Evolutionary conservation across 2,797 vertebrate genomes (phyloP), one percentile per base, ranked within the genome.

Genomic region (Tympanoctomys barrerae): DNA sequence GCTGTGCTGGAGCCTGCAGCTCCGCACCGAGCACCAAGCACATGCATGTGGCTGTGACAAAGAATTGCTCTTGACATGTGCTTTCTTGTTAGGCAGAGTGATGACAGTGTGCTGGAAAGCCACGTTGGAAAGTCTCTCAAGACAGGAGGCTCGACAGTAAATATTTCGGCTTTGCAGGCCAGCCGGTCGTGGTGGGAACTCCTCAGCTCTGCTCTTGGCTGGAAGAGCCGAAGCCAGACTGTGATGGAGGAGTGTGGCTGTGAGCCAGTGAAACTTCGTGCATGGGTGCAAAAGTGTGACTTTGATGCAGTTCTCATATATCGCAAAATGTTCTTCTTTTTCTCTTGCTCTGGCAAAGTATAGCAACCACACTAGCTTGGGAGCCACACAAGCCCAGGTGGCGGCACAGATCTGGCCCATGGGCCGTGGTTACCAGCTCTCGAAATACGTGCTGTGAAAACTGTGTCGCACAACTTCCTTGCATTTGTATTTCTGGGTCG

Each of bases 51-150:
- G 46, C 70, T 77, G 31, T 92, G 92, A 92, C 61, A 39, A 88
- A 84, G 19, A 61, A 33, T 62, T 92, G 54, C 54, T 95, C 26
- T 93, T 80, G 88, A 81, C 57, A 36, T 42, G 12, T 89, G 49
- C 90, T 93, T 90, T 94, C 92, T 95, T 91, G 66, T 87, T 95
- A 96, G 87, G 77, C 57, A 73, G 89, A 94, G 71, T 85, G 92
- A 87, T 94, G 94, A 19, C 49, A 42, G 7, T 81, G 28, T 78
- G 18, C 84, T 90, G 84, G 61, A 78, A 82, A 96, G 86, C 70
- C n/a, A 70, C 75, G 24, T 26, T 87, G 77, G 79, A 84, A 92
- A 70, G 42, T 70, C 91, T 86, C 79, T 87, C 77, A 78, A 94
- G 94, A 83, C 91, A 78, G 75, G 59, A 93, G 49, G 22, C 77